These are phyloP conservation scores for Morone chrysops DNA, from an alignment of 2,113 vertebrate species.

Conservation along the genomic window DNA sequence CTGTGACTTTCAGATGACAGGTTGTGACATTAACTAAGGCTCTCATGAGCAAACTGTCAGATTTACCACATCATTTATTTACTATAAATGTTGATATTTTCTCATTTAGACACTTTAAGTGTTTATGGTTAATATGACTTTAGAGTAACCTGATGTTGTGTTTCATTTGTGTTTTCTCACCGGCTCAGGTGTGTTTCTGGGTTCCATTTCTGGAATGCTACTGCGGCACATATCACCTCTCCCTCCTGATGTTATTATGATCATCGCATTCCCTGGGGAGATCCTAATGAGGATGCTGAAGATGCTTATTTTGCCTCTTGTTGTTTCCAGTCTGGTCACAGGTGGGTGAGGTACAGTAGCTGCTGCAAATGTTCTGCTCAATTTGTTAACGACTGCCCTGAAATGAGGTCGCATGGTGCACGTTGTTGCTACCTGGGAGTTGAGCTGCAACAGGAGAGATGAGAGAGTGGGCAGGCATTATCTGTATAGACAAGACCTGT, in stretches of 20 bases:
- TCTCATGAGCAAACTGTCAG: not conserved
- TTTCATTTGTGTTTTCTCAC: slow-evolving; percentile 20
- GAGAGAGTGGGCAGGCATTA: not conserved
- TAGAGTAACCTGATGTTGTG: not conserved
- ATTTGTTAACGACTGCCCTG: slow-evolving; percentile 36
- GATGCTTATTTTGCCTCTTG: slow-evolving; percentile 98
- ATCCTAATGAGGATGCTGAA: slow-evolving; percentile 99
- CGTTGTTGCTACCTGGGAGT: slow-evolving; percentile 16
- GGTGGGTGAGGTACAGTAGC: slow-evolving; percentile 77
- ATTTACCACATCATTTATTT: not conserved
- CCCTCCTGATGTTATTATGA: slow-evolving; percentile 92
- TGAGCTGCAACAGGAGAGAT: slow-evolving; percentile 4
- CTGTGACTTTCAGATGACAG: not conserved
- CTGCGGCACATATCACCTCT: slow-evolving; percentile 93
- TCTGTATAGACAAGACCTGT: not conserved
- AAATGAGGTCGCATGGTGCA: slow-evolving; percentile 21
- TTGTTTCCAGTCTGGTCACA: slow-evolving; percentile 99
- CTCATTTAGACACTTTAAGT: not conserved
- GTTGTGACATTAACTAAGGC: not conserved
- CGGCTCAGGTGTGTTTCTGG: slow-evolving; percentile 92
- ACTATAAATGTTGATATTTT: not conserved
- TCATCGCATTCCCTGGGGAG: slow-evolving; percentile 96
- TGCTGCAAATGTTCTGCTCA: slow-evolving; percentile 43
- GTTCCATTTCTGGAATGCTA: slow-evolving; percentile 90
- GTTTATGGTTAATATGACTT: not conserved